Conservation (phyloP, 2,888 invertebrate genomes). For the Diogma glabrata region DNA sequence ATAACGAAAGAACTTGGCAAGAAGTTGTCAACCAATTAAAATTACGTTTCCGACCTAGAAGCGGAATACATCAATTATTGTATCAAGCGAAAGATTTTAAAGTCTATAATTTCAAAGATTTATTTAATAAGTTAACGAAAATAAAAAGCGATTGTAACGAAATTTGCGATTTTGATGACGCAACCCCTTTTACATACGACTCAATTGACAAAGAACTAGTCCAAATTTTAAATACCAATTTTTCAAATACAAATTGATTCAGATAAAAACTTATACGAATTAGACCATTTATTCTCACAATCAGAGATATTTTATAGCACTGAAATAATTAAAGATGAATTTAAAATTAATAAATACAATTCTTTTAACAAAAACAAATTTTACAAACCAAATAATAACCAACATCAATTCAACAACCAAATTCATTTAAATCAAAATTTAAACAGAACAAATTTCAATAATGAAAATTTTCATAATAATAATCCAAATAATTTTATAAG, state of each 20-base stretch:
- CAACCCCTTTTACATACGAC: not conserved
- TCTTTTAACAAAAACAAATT: not conserved
- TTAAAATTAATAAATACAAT: not conserved
- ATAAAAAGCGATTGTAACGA: not conserved
- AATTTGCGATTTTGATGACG: not conserved
- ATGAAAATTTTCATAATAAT: not conserved
- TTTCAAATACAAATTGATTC: not conserved
- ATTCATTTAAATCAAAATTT: not conserved
- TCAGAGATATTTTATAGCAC: not conserved
- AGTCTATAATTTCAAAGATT: not conserved
- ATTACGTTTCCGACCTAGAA: not conserved
- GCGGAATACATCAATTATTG: not conserved
- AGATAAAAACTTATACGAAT: not conserved
- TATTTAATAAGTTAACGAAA: not conserved
- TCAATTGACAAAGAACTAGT: not conserved
- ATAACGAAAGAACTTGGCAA: not conserved
- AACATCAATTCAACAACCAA: not conserved
- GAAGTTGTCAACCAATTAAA: not conserved
- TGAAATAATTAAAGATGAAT: not conserved
- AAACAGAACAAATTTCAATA: not conserved
- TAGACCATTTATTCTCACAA: not conserved
- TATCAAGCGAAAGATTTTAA: not conserved
- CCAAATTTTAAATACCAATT: not conserved
- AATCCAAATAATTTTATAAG: not conserved
- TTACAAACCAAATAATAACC: not conserved